These are phyloP conservation scores for Heliconius charithonia DNA, from an alignment of 2,888 invertebrate genomes.

Conservation along the genomic window DNA sequence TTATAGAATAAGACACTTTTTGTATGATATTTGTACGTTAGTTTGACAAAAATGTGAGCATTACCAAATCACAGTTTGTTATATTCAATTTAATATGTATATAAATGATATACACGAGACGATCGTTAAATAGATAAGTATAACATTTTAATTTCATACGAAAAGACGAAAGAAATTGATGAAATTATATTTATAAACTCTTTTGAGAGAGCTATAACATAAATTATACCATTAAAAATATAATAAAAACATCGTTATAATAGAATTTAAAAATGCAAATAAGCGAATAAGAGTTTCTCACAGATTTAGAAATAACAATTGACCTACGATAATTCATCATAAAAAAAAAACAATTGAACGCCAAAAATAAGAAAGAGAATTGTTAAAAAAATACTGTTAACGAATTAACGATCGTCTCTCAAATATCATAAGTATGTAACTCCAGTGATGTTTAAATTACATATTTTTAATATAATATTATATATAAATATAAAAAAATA, in stretches of 20 bases:
- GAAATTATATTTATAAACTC: too few relatives aligned
- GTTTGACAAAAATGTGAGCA: constrained; percentile 54
- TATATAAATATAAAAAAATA: not conserved
- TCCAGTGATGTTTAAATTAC: constrained; percentile 57
- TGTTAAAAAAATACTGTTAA: too few relatives aligned
- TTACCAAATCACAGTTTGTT: constrained; percentile 73
- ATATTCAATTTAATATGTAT: constrained; percentile 47
- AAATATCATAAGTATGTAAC: constrained; percentile 27
- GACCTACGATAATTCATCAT: too few relatives aligned
- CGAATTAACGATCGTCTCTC: constrained; percentile 7
- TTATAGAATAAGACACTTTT: constrained; percentile 41
- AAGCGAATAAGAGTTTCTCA: too few relatives aligned
- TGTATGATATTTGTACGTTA: constrained; percentile 46
- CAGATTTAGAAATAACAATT: too few relatives aligned
- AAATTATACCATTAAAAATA: too few relatives aligned
- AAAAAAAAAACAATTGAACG: too few relatives aligned
- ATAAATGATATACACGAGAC: constrained; percentile 37
- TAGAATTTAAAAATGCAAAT: too few relatives aligned
- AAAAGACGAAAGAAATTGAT: too few relatives aligned
- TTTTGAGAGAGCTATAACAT: too few relatives aligned
- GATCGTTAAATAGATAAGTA: not conserved
- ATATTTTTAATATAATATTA: constrained; percentile 38
- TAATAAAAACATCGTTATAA: too few relatives aligned
- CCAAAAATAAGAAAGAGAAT: too few relatives aligned
- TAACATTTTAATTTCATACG: not conserved